Evolutionary conservation across 2,888 invertebrate species (phyloP), one percentile per base, ranked within the genome.

Genomic region (Diadegma fenestrale): DNA sequence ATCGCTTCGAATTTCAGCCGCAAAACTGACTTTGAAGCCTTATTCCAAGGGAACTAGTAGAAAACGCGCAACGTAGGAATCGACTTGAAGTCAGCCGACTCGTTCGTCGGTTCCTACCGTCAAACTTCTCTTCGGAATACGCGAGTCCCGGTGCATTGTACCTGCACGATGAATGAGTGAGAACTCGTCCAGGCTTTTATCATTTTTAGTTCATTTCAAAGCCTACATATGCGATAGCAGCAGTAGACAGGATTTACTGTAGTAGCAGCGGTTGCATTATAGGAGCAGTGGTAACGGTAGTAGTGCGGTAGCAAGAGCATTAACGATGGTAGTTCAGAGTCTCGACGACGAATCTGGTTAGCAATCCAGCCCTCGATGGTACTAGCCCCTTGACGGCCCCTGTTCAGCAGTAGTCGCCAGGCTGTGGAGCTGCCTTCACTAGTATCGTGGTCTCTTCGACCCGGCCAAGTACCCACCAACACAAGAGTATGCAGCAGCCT

Each of bases 321-420:
- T 63, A 75, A 79, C 83, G 86, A 73, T 83, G 72, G 86, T 82
- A 80, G 84, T 77, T 66, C 76, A 79, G 87, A 86, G 84, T 82
- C 82, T 84, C 82, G 86, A 79, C 80, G 79, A 80, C 61, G 80
- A 84, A 86, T 72, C 76, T 80, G 82, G 82, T 86, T 86, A 86
- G 80, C 73, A 80, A 69, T 68, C 58, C 85, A 75, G 78, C 73
- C 69, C 75, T 48, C 68, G 73, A 69, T 75, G 68, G 80, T 61
- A 72, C 68, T 48, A 71, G 78, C 79, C 87, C 75, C 86, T 79
- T 80, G 81, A 83, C 83, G 83, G 64, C 51, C 75, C 69, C 80
- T 78, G 81, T 68, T 80, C 78, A 51, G 5, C 75, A 51, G 73
- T 85, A 85, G 82, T 85, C 82, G 72, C 76, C 79, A 41, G 51